Conservation (phyloP, 2,888 invertebrate genomes). For the Vesta saturnalis region DNA sequence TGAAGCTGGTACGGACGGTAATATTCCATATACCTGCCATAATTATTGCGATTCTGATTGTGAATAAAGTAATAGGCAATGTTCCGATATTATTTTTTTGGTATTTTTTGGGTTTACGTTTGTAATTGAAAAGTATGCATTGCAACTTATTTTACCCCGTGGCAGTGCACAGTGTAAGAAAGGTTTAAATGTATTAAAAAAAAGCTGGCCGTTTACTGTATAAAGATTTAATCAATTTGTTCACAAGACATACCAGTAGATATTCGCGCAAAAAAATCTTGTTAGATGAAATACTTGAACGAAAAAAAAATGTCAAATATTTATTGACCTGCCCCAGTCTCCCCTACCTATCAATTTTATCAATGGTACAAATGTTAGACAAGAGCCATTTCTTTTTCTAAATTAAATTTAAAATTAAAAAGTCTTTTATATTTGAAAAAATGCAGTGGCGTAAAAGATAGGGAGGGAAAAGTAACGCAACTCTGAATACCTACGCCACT, state of each 20-base stretch:
- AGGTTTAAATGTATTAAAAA: not conserved
- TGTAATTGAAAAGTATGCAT: not conserved
- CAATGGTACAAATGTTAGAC: no score
- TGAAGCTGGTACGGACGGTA: not conserved
- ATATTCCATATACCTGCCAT: no score
- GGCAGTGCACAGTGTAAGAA: not conserved
- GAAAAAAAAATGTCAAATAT: not conserved
- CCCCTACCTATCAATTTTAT: no score
- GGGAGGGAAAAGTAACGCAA: no score
- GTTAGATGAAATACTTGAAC: not conserved
- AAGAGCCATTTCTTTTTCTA: no score
- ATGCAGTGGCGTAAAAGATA: no score
- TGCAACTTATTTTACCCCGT: not conserved
- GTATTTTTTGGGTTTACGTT: not conserved
- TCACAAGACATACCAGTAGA: not conserved
- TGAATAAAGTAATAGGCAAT: not conserved
- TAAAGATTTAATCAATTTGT: not conserved
- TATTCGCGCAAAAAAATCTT: not conserved
- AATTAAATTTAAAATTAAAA: no score
- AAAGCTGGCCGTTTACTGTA: not conserved
- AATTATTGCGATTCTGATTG: not conserved
- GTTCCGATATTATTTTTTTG: not conserved
- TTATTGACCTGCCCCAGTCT: no score
- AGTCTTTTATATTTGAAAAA: no score
- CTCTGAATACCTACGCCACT: no score